Percentiles rank a stretch among this genome's conserved stretches.
Evolutionary conservation across 2,888 invertebrate species (phyloP).

Genomic region (Opisthograptis luteolata): DNA sequence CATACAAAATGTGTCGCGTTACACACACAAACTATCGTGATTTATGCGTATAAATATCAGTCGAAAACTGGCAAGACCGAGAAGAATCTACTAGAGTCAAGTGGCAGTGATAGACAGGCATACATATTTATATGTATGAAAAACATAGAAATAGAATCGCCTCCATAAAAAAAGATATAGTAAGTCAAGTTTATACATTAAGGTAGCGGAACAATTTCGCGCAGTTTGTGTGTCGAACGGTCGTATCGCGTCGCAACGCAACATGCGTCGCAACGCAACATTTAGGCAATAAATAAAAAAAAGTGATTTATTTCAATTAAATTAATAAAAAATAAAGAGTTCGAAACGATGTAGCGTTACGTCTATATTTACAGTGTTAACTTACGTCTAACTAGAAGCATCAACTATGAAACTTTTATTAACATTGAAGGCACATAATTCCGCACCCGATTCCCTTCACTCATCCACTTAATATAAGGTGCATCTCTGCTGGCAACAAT

Average conservation of each 20-base stretch:
- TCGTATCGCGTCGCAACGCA: slow-evolving; percentile 29
- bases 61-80: slow-evolving; percentile 29
- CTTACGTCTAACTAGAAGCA: slow-evolving; percentile 80
- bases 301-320: slow-evolving; percentile 64
- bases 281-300: slow-evolving; percentile 75
- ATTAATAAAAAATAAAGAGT: slow-evolving; percentile 78
- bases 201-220: slow-evolving; percentile 18
- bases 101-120: slow-evolving; percentile 19
- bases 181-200: neutral
- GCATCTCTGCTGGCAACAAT: slow-evolving; percentile 63
- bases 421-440: slow-evolving; percentile 84
- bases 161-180: neutral
- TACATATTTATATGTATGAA: slow-evolving; percentile 5
- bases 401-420: slow-evolving; percentile 81
- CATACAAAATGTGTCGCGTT: slow-evolving; percentile 41
- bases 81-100: slow-evolving; percentile 3
- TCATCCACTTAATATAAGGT: slow-evolving; percentile 64
- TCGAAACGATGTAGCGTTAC: slow-evolving; percentile 68
- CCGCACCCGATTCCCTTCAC: slow-evolving; percentile 78
- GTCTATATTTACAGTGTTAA: slow-evolving; percentile 80
- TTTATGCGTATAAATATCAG: slow-evolving; percentile 23
- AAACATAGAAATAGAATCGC: slow-evolving; percentile 17
- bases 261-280: slow-evolving; percentile 54
- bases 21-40: slow-evolving; percentile 47
- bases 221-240: slow-evolving; percentile 26